Conservation (phyloP, 1,140 invertebrate species). For the Drosophila nebulosa region DNA sequence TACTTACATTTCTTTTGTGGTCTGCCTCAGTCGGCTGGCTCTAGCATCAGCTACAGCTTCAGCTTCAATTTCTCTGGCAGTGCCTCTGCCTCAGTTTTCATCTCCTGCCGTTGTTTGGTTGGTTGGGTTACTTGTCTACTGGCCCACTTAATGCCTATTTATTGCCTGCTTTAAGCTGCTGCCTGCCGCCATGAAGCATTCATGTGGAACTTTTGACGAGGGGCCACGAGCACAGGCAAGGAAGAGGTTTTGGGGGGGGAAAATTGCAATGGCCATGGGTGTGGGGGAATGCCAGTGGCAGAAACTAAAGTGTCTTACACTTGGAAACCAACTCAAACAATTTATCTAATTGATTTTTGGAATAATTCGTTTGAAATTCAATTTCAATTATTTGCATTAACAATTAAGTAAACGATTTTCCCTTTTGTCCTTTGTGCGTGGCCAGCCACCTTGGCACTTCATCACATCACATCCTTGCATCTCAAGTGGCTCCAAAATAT, state of each 20-base stretch:
- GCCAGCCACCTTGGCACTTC: background rate
- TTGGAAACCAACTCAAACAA: constrained; percentile 37
- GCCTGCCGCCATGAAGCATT: background rate
- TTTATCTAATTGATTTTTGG: constrained; percentile 69
- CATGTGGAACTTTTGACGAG: background rate
- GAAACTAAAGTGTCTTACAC: background rate
- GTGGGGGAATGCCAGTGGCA: background rate
- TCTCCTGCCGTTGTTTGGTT: background rate
- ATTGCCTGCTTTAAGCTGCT: constrained; percentile 67
- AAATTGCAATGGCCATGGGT: background rate
- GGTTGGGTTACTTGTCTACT: constrained; percentile 38
- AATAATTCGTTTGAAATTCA: constrained; percentile 51
- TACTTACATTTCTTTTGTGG: constrained; percentile 71
- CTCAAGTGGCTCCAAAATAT: background rate
- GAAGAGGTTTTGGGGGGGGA: background rate
- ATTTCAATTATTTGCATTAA: constrained; percentile 52
- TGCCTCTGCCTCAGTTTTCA: background rate
- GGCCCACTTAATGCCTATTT: constrained; percentile 75
- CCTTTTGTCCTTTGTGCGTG: background rate
- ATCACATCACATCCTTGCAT: background rate
- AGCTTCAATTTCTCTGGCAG: background rate
- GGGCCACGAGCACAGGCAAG: no score
- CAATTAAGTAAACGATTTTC: constrained; percentile 36
- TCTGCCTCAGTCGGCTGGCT: background rate
- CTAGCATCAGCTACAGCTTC: background rate